Conservation (phyloP, 2,797 vertebrate species). For the Bradypus variegatus region DNA sequence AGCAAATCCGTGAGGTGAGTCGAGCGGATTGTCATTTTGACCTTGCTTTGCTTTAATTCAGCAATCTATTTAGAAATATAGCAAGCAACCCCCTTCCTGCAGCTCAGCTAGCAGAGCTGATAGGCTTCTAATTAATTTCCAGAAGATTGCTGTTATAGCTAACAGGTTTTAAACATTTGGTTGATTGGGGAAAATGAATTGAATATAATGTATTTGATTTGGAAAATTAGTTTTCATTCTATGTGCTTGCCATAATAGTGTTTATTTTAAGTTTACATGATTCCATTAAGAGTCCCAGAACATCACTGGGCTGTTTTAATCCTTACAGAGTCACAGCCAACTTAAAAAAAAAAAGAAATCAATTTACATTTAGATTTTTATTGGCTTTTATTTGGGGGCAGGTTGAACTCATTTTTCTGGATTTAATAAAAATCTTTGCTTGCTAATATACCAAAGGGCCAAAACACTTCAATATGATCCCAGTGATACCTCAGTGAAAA, state of each 20-base stretch:
- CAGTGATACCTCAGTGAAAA: conserved; percentile 72
- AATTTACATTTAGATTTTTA: conserved; percentile 53
- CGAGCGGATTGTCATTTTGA: conserved; percentile 47
- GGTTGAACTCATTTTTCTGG: conserved; percentile 59
- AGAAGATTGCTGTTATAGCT: conserved; percentile 61
- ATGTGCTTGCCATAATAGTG: conserved; percentile 66
- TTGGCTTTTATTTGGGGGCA: conserved; percentile 51
- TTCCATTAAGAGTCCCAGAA: conserved; percentile 65
- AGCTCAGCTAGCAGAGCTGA: conserved; percentile 65
- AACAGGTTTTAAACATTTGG: conserved; percentile 62
- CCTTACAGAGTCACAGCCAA: conserved; percentile 29
- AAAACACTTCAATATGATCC: conserved; percentile 73
- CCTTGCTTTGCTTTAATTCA: conserved; percentile 46
- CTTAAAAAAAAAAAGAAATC: conserved; percentile 46
- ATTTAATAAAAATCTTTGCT: conserved; percentile 63
- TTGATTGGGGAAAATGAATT: conserved; percentile 61
- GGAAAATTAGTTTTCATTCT: conserved; percentile 70
- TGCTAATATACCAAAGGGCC: conserved; percentile 60
- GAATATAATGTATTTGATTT: conserved; percentile 62
- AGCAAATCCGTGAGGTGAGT: not conserved
- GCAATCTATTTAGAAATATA: conserved; percentile 57
- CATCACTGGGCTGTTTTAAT: conserved; percentile 36
- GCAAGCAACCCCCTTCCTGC: conserved; percentile 14
- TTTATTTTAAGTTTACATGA: conserved; percentile 69
- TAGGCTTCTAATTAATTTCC: conserved; percentile 58